These are phyloP conservation scores for Sebastes kiyomatsui DNA, from an alignment of 2,797 vertebrate species.

Conservation along the genomic window DNA sequence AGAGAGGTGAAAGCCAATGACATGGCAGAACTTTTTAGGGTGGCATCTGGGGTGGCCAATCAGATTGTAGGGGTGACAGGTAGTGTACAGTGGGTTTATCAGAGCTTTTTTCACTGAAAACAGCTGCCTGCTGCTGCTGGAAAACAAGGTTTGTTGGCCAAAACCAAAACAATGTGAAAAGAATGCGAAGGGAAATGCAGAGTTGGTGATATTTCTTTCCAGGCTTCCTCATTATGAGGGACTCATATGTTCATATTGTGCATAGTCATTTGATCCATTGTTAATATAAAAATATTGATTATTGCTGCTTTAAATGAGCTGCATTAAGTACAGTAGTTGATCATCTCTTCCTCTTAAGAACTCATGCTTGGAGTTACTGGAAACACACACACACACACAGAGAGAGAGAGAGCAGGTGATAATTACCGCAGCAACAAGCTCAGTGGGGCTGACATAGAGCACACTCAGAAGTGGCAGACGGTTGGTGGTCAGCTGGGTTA, in stretches of 20 bases:
- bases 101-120: background rate
- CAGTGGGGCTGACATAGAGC: constrained; percentile 76
- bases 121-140: background rate
- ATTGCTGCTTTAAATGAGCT: background rate
- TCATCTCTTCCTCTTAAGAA: background rate
- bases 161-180: no score
- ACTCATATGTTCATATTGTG: background rate
- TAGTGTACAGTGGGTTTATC: background rate
- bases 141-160: no score
- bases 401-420: background rate
- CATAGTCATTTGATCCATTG: background rate
- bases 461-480: constrained; percentile 74
- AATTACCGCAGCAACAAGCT: constrained; percentile 80
- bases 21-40: no score
- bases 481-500: constrained; percentile 78
- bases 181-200: background rate
- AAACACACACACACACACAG: background rate
- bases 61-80: no score
- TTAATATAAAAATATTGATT: background rate
- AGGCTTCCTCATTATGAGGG: background rate
- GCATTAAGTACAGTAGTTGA: background rate
- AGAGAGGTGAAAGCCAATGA: no score
- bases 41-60: no score
- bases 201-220: background rate
- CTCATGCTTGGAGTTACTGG: background rate